Conservation (phyloP, 2,888 invertebrate genomes). For the Lithosia quadra region DNA sequence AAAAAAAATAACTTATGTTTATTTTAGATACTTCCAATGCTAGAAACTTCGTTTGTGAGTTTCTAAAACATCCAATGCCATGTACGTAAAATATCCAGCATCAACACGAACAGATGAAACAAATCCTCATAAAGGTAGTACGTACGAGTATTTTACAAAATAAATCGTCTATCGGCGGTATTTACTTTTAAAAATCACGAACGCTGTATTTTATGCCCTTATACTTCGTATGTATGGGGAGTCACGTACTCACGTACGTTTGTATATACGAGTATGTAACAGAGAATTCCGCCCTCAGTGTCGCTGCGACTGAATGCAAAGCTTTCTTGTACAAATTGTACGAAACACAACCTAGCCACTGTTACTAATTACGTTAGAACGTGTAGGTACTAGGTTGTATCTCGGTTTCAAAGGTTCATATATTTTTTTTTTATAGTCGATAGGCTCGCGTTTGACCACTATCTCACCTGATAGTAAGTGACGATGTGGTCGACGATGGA, state of each 20-base stretch:
- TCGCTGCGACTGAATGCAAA: conserved; percentile 15
- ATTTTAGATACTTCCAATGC: too few relatives aligned
- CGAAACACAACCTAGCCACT: conserved; percentile 25
- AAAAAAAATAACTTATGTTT: too few relatives aligned
- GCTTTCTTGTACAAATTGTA: conserved; percentile 26
- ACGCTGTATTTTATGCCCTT: conserved; percentile 31
- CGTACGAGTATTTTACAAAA: conserved; percentile 10
- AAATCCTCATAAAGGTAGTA: conserved; percentile 19
- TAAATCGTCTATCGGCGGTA: conserved; percentile 22
- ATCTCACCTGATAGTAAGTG: too few relatives aligned
- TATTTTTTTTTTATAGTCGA: too few relatives aligned
- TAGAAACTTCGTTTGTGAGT: too few relatives aligned
- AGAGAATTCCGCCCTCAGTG: conserved; percentile 24
- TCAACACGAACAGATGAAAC: neutral
- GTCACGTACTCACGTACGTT: conserved; percentile 37
- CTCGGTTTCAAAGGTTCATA: conserved; percentile 6
- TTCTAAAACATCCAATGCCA: too few relatives aligned
- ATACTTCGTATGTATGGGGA: conserved; percentile 31
- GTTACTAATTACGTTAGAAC: conserved; percentile 39
- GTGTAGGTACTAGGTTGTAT: conserved; percentile 20
- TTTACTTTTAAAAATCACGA: conserved; percentile 46
- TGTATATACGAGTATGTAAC: conserved; percentile 7
- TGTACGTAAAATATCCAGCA: too few relatives aligned
- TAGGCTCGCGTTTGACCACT: too few relatives aligned
- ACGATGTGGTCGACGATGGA: too few relatives aligned